Conservation (phyloP, 2,797 vertebrate genomes). For the Lagocephalus sceleratus region DNA sequence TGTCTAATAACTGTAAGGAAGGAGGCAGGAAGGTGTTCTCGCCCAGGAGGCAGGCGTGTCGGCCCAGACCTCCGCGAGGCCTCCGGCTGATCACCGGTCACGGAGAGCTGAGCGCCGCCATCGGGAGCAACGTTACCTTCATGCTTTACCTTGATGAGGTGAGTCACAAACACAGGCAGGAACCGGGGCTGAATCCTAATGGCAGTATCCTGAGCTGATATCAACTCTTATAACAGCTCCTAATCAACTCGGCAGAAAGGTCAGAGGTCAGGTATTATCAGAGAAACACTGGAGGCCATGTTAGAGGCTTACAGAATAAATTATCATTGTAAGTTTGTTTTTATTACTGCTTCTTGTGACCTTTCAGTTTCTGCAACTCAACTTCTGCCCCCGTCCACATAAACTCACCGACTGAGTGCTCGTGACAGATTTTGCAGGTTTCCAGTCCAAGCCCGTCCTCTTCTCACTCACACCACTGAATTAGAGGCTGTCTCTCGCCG, state of each 20-base stretch:
- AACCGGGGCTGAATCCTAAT: constrained; percentile 1
- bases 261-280: no score
- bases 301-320: no score
- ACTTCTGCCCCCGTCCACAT: constrained; percentile 47
- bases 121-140: constrained; percentile 90
- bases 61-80: constrained; percentile 82
- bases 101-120: constrained; percentile 81
- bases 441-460: constrained; percentile 35
- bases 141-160: constrained; percentile 89
- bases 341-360: constrained; percentile 25
- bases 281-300: no score
- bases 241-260: no score
- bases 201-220: no score
- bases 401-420: constrained; percentile 44
- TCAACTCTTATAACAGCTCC: no score
- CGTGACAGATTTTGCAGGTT: constrained; percentile 44
- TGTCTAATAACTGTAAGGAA: constrained; percentile 94
- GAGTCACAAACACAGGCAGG: no score
- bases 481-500: constrained; percentile 49
- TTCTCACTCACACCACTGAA: constrained; percentile 31
- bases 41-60: constrained; percentile 85
- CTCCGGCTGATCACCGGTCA: constrained; percentile 83
- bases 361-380: constrained; percentile 23
- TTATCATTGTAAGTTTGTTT: no score
- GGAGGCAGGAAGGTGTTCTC: constrained; percentile 82